A percentile compares a stretch with the other conserved stretches of the same genome.
These are phyloP conservation scores for Meriones unguiculatus DNA, from an alignment of 2,113 vertebrate species.

Conservation along the genomic window DNA sequence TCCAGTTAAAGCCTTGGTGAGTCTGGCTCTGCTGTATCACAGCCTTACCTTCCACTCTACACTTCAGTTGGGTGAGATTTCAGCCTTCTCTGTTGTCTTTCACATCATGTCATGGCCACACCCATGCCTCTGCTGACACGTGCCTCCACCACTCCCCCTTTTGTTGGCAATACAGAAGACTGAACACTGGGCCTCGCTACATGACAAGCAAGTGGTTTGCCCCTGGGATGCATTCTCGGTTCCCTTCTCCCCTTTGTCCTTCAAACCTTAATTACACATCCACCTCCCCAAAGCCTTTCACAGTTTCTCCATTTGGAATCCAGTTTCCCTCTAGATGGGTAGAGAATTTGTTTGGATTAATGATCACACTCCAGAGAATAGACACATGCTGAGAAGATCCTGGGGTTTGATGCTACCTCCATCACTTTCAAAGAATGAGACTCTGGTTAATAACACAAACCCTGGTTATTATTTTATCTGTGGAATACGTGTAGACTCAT, in stretches of 20 bases:
- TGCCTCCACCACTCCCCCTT: too few relatives aligned
- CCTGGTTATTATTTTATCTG: not conserved
- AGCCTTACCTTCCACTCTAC: not conserved
- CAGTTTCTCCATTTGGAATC: not conserved
- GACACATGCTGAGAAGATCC: not conserved
- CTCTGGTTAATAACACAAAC: not conserved
- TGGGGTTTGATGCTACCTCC: not conserved
- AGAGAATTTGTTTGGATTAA: not conserved
- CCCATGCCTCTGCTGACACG: not conserved
- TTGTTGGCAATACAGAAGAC: not conserved
- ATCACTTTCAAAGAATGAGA: not conserved
- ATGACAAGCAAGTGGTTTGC: not conserved
- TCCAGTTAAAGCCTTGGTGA: not conserved
- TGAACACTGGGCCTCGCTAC: not conserved
- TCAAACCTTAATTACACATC: not conserved
- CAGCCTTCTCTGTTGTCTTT: not conserved
- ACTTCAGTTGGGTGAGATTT: not conserved
- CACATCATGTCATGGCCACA: not conserved
- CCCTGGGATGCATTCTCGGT: too few relatives aligned
- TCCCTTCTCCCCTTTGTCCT: not conserved
- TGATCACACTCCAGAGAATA: not conserved
- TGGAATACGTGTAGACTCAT: not conserved
- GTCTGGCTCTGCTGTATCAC: too few relatives aligned
- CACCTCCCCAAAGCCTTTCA: conserved; percentile 5
- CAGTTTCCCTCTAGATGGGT: not conserved